These are phyloP conservation scores for Drosophila sproati DNA, from an alignment of 1,140 invertebrate species.

Conservation along the genomic window DNA sequence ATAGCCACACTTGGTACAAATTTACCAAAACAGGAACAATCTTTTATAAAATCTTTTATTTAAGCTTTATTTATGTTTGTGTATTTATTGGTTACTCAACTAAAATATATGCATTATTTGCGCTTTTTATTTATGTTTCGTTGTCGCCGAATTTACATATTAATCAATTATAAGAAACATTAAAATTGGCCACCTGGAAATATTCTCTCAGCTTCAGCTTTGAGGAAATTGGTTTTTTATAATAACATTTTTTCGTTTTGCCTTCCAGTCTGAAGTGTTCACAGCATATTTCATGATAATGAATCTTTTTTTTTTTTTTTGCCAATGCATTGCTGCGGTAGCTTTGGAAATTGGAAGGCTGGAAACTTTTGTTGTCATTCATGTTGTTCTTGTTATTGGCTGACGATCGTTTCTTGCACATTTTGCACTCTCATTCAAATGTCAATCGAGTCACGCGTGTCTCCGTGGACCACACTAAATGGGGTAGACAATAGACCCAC, in stretches of 20 bases:
- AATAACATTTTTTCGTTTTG: not conserved
- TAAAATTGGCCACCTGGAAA: not conserved
- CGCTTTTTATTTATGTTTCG: not conserved
- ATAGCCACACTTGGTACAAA: no score
- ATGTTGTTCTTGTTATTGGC: constrained; percentile 34
- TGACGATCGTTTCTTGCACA: constrained; percentile 64
- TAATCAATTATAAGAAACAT: not conserved
- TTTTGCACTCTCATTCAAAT: constrained; percentile 79
- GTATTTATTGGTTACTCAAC: not conserved
- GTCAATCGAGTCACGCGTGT: constrained; percentile 78
- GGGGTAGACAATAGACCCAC: constrained; percentile 41
- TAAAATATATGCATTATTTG: not conserved
- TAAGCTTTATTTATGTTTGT: not conserved
- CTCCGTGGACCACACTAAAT: constrained; percentile 31
- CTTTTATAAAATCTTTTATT: not conserved
- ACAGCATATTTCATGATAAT: constrained; percentile 40
- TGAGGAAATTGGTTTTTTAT: not conserved
- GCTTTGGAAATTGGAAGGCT: constrained; percentile 51
- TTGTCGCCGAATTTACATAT: not conserved
- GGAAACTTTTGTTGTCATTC: constrained; percentile 28
- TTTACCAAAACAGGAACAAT: no score
- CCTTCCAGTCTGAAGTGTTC: constrained; percentile 1
- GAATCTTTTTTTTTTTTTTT: constrained; percentile 36
- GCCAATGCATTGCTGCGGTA: constrained; percentile 29
- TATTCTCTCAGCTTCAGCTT: not conserved